Evolutionary conservation across 2,888 invertebrate species (phyloP).

Genomic region (Carcina quercana): DNA sequence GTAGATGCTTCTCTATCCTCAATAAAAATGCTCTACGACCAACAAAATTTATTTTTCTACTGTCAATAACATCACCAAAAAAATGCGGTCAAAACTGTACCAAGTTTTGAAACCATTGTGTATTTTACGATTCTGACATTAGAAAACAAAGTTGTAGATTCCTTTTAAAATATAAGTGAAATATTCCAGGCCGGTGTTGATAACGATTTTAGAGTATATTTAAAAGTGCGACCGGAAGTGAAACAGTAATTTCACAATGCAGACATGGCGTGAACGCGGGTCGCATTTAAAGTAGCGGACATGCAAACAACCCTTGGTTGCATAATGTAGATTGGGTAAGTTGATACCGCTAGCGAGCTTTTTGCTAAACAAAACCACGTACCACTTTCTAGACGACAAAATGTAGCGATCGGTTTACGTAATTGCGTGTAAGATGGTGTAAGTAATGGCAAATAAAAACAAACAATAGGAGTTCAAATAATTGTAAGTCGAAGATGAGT

Average conservation of each 20-base stretch:
- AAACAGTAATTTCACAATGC: slow-evolving; percentile 67
- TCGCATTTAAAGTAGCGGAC: slow-evolving; percentile 34
- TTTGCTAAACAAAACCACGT: slow-evolving; percentile 50
- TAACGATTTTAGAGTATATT: too few species aligned
- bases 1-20: too few species aligned
- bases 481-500: too few species aligned
- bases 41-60: too few species aligned
- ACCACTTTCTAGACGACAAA: slow-evolving; percentile 55
- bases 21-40: too few species aligned
- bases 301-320: slow-evolving; percentile 49
- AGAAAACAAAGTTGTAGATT: not conserved
- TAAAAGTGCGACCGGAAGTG: slow-evolving; percentile 64
- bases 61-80: too few species aligned
- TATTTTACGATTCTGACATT: too few species aligned
- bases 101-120: too few species aligned
- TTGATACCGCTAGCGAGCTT: slow-evolving; percentile 37
- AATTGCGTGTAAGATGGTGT: slow-evolving; percentile 17
- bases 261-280: slow-evolving; percentile 43
- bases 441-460: slow-evolving; percentile 5
- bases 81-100: too few species aligned
- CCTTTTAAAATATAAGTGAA: too few species aligned
- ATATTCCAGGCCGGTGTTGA: too few species aligned
- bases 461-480: slow-evolving; percentile 4
- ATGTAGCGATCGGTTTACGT: slow-evolving; percentile 22
- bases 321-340: slow-evolving; percentile 50